phyloP scores from a whole-genome alignment of 2,888 invertebrate genomes.

The Parnassius smintheus region DNA sequence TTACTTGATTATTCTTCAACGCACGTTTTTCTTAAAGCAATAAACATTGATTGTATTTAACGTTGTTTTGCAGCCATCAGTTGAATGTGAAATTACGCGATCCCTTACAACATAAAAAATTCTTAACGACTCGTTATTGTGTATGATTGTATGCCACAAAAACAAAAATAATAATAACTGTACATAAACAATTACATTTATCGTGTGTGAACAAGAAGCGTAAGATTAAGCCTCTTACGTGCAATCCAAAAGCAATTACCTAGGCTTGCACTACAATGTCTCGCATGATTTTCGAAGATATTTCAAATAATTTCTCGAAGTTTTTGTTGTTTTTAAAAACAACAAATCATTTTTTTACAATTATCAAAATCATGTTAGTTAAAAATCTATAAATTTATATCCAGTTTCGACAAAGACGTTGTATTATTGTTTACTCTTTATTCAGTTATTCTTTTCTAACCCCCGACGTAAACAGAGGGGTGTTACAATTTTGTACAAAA shows the following conservation, averaged over 20 bases:
- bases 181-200: background rate
- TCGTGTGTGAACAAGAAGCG: no score
- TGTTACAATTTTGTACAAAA: no score
- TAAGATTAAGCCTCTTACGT: slow-evolving; percentile 2
- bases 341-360: no score
- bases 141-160: background rate
- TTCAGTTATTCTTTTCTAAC: no score
- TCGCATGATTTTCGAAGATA: background rate
- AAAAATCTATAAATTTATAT: no score
- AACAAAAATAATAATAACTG: background rate
- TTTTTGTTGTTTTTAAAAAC: background rate
- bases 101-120: slow-evolving; percentile 9
- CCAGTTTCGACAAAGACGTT: no score
- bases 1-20: background rate
- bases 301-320: background rate
- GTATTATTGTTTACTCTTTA: no score
- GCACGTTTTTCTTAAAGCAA: slow-evolving; percentile 10
- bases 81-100: slow-evolving; percentile 9
- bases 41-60: slow-evolving; percentile 10
- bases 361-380: no score
- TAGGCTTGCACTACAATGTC: background rate
- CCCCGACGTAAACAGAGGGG: no score
- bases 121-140: slow-evolving; percentile 14
- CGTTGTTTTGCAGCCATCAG: slow-evolving; percentile 2
- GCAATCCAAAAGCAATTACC: slow-evolving; percentile 12